Percentiles rank a stretch among this genome's conserved stretches.
phyloP scores from a whole-genome alignment of 1,140 invertebrate genomes.

The Psix sp. region DNA sequence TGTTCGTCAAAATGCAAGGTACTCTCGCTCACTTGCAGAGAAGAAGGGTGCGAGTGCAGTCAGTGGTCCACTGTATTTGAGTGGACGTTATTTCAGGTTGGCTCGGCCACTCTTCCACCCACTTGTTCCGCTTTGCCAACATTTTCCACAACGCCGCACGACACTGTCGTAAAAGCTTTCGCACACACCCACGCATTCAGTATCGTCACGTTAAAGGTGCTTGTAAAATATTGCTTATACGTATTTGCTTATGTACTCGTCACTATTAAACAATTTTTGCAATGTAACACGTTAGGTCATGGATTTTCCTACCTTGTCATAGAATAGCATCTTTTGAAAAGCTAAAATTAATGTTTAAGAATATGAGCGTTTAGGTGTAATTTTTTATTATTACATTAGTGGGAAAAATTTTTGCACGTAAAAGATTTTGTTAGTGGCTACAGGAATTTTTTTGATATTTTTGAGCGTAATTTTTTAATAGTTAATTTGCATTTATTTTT shows the following conservation, averaged over 20 bases:
- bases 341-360: too few species aligned
- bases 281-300: too few species aligned
- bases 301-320: too few species aligned
- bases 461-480: too few species aligned
- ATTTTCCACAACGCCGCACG: conserved; percentile 82
- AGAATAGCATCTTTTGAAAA: too few species aligned
- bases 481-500: too few species aligned
- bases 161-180: conserved; percentile 78
- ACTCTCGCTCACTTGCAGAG: conserved; percentile 79
- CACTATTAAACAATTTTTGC: conserved; percentile 23
- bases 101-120: conserved; percentile 85
- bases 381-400: too few species aligned
- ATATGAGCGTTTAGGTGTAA: too few species aligned
- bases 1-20: conserved; percentile 54
- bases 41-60: conserved; percentile 83
- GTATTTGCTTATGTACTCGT: conserved; percentile 35
- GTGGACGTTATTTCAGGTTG: conserved; percentile 85
- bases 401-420: too few species aligned
- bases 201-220: conserved; percentile 51
- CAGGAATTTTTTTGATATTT: too few species aligned
- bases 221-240: conserved; percentile 51
- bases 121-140: conserved; percentile 82
- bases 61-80: conserved; percentile 88
- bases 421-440: too few species aligned
- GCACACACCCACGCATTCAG: conserved; percentile 81